These are phyloP conservation scores for Belonocnema kinseyi DNA, from an alignment of 1,140 invertebrate species.

Conservation along the genomic window DNA sequence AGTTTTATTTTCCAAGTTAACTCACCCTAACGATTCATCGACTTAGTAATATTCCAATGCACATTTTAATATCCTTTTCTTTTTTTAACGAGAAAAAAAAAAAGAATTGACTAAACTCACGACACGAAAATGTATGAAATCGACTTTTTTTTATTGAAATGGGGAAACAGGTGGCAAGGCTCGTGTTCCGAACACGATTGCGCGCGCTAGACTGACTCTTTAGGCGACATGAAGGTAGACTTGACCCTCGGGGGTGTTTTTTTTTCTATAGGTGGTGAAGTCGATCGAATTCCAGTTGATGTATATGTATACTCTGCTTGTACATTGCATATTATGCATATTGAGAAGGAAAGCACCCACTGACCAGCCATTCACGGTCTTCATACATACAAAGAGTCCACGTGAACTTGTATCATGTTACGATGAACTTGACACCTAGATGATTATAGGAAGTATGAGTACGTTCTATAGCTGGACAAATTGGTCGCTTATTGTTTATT, in stretches of 20 bases:
- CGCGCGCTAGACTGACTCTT: slow-evolving; percentile 24
- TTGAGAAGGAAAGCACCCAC: too few relatives aligned
- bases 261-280: slow-evolving; percentile 25
- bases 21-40: neutral
- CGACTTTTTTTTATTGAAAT: neutral
- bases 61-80: neutral
- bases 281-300: slow-evolving; percentile 12
- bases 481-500: too few relatives aligned
- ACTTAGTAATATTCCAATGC: neutral
- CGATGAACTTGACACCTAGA: slow-evolving; percentile 13
- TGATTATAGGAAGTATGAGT: too few relatives aligned
- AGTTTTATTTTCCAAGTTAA: neutral
- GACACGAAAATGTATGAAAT: neutral
- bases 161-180: neutral
- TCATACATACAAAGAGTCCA: neutral
- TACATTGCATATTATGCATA: too few relatives aligned
- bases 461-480: too few relatives aligned
- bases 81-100: neutral
- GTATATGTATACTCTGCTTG: neutral
- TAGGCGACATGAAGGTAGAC: slow-evolving; percentile 25
- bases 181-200: slow-evolving; percentile 13
- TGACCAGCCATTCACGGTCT: neutral
- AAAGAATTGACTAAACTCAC: neutral
- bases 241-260: slow-evolving; percentile 27
- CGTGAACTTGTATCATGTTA: neutral